Evolutionary conservation across 2,888 invertebrate species (phyloP).

Genomic region (Lasius fuliginosus): DNA sequence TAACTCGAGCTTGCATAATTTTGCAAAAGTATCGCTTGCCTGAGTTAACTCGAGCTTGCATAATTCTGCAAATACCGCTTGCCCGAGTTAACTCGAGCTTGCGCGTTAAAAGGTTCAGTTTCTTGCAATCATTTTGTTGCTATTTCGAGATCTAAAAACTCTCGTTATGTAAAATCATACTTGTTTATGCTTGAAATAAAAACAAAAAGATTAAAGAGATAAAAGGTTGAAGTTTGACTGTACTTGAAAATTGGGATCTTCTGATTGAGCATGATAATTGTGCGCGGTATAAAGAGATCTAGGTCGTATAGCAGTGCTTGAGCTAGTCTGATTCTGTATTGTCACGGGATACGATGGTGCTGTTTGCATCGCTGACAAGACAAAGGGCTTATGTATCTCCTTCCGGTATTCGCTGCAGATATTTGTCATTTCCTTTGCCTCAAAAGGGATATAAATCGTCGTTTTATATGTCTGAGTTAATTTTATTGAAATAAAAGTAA

Average conservation of each 20-base stretch:
- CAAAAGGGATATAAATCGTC: constrained; percentile 9
- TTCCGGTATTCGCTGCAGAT: constrained; percentile 76
- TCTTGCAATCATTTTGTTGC: neutral
- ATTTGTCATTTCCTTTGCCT: constrained; percentile 78
- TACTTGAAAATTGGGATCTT: constrained; percentile 81
- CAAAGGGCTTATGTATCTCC: constrained; percentile 75
- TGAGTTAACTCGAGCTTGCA: too few relatives aligned
- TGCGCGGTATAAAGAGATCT: constrained; percentile 91
- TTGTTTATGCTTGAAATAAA: neutral
- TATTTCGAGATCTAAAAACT: neutral
- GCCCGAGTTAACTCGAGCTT: too few relatives aligned
- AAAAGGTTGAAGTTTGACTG: neutral
- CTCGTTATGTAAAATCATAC: neutral
- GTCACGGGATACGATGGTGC: constrained; percentile 71
- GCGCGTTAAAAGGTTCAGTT: too few relatives aligned
- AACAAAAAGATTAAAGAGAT: neutral
- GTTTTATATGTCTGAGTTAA: neutral
- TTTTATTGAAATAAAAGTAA: neutral
- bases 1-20: too few relatives aligned
- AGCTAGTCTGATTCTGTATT: constrained; percentile 74
- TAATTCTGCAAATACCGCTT: too few relatives aligned
- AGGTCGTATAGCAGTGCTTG: constrained; percentile 87
- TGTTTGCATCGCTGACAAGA: constrained; percentile 59
- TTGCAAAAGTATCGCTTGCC: too few relatives aligned
- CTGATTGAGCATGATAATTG: constrained; percentile 87